A percentile compares a stretch with the other conserved stretches of the same genome.
Conservation (phyloP, 2,888 invertebrate species). For the Pandemis cinnamomeana region DNA sequence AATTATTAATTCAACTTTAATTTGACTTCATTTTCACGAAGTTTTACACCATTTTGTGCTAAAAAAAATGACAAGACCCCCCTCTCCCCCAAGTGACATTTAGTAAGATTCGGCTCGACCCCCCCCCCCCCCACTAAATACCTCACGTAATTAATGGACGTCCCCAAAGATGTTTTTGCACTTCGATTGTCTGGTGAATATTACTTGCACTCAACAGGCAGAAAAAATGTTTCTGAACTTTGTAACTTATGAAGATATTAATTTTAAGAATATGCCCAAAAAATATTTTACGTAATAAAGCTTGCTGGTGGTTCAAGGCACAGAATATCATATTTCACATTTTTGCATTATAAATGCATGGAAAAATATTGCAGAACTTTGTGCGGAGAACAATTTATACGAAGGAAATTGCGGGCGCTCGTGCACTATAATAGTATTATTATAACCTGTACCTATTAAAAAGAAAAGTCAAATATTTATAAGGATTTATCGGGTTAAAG, state of each 20-base stretch:
- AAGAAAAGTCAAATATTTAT: too few relatives aligned
- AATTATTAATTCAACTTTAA: too few relatives aligned
- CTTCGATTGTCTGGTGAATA: too few relatives aligned
- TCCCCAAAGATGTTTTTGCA: too few relatives aligned
- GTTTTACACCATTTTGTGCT: too few relatives aligned
- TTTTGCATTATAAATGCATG: slow-evolving; percentile 41
- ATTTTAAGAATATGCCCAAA: not conserved
- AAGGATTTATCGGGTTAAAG: too few relatives aligned
- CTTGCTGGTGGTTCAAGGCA: slow-evolving; percentile 10
- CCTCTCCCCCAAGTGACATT: too few relatives aligned
- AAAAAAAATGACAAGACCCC: too few relatives aligned
- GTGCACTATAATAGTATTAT: not conserved
- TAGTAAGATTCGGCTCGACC: too few relatives aligned
- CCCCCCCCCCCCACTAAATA: too few relatives aligned
- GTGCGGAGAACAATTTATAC: slow-evolving; percentile 34
- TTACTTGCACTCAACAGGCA: not conserved
- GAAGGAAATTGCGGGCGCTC: slow-evolving; percentile 29
- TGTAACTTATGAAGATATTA: not conserved
- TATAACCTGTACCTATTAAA: not conserved
- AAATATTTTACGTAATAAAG: not conserved
- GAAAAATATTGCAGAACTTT: slow-evolving; percentile 40
- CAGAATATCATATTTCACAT: slow-evolving; percentile 27
- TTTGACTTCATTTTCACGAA: too few relatives aligned
- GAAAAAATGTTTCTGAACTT: not conserved
- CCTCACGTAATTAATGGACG: too few relatives aligned